phyloP scores from a whole-genome alignment of 1,140 invertebrate genomes.

The Platyscapa corneri region DNA sequence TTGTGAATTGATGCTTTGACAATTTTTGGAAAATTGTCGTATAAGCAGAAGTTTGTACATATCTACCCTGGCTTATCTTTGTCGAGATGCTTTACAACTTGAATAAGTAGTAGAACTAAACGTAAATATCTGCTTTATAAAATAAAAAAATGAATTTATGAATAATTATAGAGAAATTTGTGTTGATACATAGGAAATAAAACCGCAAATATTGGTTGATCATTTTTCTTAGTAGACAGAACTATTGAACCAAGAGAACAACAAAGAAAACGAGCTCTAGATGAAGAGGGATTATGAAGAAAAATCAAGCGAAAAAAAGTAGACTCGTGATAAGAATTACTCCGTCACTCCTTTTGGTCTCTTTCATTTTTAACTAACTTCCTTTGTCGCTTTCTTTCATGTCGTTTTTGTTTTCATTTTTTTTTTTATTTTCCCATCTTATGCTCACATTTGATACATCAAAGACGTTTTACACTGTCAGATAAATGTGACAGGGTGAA shows the following conservation, averaged over 20 bases:
- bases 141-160: neutral
- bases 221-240: constrained; percentile 25
- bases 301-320: constrained; percentile 45
- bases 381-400: neutral
- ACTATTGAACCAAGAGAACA: constrained; percentile 6
- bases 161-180: neutral
- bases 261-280: constrained; percentile 1
- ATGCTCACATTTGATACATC: neutral
- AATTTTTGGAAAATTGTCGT: constrained; percentile 2
- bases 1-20: neutral
- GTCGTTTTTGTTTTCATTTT: constrained; percentile 6
- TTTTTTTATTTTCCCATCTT: neutral
- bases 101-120: neutral
- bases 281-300: constrained; percentile 39
- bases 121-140: neutral
- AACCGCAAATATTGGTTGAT: constrained; percentile 25
- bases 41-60: neutral
- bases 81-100: too few relatives aligned
- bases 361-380: constrained; percentile 27
- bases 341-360: constrained; percentile 22
- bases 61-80: neutral
- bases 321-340: constrained; percentile 45
- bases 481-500: constrained; percentile 2
- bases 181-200: constrained; percentile 8
- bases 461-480: constrained; percentile 7